phyloP scores from a whole-genome alignment of 2,113 vertebrate species.

The Salvelinus sp. region DNA sequence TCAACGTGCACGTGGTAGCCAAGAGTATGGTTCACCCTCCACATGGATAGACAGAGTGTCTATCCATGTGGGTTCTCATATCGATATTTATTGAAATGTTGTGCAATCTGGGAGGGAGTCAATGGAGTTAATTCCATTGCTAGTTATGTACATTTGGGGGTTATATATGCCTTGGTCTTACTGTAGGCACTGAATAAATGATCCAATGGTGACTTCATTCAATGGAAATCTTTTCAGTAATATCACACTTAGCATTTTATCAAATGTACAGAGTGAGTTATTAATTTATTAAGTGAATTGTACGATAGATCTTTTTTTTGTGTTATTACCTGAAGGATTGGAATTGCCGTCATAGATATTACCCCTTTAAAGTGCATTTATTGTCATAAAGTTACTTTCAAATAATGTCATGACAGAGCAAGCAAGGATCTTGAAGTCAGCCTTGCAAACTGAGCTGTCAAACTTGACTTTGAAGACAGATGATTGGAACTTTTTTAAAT shows the following conservation, averaged over 20 bases:
- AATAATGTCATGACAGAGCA: constrained; percentile 19
- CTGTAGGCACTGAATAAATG: neutral
- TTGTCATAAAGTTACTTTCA: constrained; percentile 26
- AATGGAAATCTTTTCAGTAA: constrained; percentile 4
- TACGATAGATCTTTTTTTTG: neutral
- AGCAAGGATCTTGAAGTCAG: constrained; percentile 19
- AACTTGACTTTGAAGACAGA: constrained; percentile 9
- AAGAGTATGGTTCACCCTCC: neutral
- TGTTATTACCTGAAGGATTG: constrained; percentile 33
- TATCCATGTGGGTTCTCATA: constrained; percentile 13
- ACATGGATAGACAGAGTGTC: neutral
- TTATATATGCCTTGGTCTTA: neutral
- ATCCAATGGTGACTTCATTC: constrained; percentile 6
- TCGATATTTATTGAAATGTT: constrained; percentile 25
- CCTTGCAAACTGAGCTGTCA: constrained; percentile 5
- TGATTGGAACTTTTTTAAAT: neutral
- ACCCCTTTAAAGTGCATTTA: neutral
- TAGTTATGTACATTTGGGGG: neutral
- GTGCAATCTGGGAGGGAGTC: constrained; percentile 13
- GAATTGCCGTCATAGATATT: constrained; percentile 12
- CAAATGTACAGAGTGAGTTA: constrained; percentile 20
- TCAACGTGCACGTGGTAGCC: neutral
- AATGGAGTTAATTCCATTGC: constrained; percentile 4
- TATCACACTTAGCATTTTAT: constrained; percentile 1
- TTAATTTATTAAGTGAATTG: neutral